These are phyloP conservation scores for Nephrotoma flavescens DNA, from an alignment of 2,888 invertebrate species.

Conservation along the genomic window DNA sequence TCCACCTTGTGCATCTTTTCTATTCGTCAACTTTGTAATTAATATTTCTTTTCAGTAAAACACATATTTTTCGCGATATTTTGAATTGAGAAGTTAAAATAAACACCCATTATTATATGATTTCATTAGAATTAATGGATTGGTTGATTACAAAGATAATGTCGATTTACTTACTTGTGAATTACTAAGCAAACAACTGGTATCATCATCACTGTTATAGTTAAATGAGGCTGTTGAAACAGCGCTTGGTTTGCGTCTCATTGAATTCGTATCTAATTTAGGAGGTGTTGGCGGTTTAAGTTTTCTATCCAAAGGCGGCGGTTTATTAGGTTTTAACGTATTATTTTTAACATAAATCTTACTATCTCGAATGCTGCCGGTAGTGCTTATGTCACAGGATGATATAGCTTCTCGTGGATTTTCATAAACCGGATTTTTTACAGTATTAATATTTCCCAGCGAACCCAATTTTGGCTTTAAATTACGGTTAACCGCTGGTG, in stretches of 20 bases:
- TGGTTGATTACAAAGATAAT: neutral
- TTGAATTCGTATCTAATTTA: slow-evolving; percentile 19
- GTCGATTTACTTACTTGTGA: slow-evolving; percentile 5
- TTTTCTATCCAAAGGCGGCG: slow-evolving; percentile 47
- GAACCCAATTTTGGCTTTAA: slow-evolving; percentile 46
- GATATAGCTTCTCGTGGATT: slow-evolving; percentile 22
- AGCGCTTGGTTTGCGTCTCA: slow-evolving; percentile 21
- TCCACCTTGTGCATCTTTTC: too few relatives aligned
- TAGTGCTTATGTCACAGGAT: slow-evolving; percentile 9
- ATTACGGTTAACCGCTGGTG: slow-evolving; percentile 67
- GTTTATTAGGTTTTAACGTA: slow-evolving; percentile 15
- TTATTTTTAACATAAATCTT: neutral
- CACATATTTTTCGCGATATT: too few relatives aligned
- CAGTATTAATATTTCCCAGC: neutral
- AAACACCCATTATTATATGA: too few relatives aligned
- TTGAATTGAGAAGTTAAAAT: too few relatives aligned
- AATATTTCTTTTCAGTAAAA: too few relatives aligned
- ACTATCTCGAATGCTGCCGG: slow-evolving; percentile 4
- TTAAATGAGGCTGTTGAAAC: slow-evolving; percentile 13
- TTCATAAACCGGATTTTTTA: slow-evolving; percentile 19
- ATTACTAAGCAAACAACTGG: neutral
- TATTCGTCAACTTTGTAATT: too few relatives aligned
- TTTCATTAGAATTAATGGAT: too few relatives aligned
- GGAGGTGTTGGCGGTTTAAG: slow-evolving; percentile 40
- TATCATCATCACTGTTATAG: slow-evolving; percentile 5